These are phyloP conservation scores for Mobula hypostoma DNA, from an alignment of 2,113 vertebrate species.

Conservation along the genomic window DNA sequence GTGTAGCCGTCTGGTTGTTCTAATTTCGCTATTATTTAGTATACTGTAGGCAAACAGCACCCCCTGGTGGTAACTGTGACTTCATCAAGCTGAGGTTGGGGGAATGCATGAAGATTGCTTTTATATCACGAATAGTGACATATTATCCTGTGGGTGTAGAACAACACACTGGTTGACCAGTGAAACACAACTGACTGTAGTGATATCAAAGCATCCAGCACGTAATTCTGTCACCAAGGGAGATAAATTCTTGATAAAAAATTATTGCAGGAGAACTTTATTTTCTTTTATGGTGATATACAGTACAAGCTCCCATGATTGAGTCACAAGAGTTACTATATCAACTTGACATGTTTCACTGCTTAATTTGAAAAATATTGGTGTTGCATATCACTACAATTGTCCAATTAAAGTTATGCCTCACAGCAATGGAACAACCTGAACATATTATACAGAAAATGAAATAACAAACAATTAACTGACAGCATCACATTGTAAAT, in stretches of 20 bases:
- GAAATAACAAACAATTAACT: background rate
- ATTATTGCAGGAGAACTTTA: background rate
- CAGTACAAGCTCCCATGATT: background rate
- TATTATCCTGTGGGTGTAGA: background rate
- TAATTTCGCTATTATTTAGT: background rate
- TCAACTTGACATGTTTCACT: background rate
- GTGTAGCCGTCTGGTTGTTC: background rate
- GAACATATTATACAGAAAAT: too few species aligned
- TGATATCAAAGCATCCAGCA: background rate
- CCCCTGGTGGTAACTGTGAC: background rate
- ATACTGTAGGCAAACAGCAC: background rate
- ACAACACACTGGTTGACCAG: background rate
- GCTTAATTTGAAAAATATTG: background rate
- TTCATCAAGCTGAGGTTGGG: background rate
- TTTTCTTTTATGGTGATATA: background rate
- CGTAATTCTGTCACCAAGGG: background rate
- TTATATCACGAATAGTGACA: background rate
- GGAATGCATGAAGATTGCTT: background rate
- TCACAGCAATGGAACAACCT: too few species aligned
- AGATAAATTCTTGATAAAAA: background rate
- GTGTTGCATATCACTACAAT: background rate
- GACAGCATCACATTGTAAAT: background rate
- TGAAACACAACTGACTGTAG: background rate
- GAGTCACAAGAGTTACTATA: background rate
- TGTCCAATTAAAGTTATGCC: background rate